A percentile compares a stretch with the other conserved stretches of the same genome.
Evolutionary conservation across 2,797 vertebrate genomes (phyloP).

Genomic region (Columba guinea): DNA sequence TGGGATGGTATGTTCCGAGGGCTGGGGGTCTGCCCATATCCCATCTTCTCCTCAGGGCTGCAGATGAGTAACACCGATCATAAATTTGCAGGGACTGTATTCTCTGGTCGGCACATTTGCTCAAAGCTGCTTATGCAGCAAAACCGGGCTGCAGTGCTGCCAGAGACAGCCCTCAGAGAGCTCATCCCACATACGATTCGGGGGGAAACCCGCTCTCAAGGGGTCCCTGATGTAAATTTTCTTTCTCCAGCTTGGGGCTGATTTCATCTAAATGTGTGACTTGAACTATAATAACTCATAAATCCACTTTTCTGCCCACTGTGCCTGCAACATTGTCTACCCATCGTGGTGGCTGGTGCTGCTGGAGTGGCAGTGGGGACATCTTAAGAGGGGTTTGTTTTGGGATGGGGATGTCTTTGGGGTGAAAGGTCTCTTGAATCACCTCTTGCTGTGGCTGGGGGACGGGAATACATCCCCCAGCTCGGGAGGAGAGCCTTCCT

Average conservation of each 20-base stretch:
- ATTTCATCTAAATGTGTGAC: neutral
- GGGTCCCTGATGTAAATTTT: neutral
- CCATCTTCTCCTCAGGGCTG: neutral
- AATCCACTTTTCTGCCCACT: neutral
- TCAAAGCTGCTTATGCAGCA: constrained; percentile 27
- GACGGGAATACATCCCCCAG: neutral
- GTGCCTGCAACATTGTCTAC: rapidly evolving
- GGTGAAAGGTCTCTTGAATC: neutral
- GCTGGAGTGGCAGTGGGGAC: rapidly evolving
- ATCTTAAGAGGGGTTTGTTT: neutral
- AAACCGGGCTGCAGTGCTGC: neutral
- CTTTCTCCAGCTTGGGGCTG: neutral
- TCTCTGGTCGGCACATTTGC: constrained; percentile 9
- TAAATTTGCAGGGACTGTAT: neutral
- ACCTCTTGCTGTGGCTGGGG: neutral
- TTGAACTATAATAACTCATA: neutral
- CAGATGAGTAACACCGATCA: neutral
- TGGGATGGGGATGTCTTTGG: neutral
- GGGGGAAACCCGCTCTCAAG: neutral
- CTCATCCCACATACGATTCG: rapidly evolving
- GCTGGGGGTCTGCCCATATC: neutral
- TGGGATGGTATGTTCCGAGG: neutral
- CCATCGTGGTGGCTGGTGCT: rapidly evolving
- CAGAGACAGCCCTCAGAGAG: neutral
- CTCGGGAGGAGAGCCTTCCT: neutral